A percentile compares a stretch with the other conserved stretches of the same genome.
Conservation (phyloP, 2,797 vertebrate species). For the Enteromius thamalakanensis region DNA sequence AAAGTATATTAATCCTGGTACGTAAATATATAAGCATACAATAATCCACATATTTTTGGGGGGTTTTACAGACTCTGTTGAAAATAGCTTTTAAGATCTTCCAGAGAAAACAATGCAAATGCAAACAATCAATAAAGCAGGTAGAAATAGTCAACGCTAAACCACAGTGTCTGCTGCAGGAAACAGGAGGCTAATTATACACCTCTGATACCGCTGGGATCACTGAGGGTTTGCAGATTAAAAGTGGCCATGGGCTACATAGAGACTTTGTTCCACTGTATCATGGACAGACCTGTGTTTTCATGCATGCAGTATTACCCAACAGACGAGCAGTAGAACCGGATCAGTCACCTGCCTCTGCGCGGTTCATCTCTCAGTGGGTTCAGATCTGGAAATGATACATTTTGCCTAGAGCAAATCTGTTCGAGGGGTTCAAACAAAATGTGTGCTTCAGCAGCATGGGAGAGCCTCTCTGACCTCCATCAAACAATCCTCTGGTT, state of each 20-base stretch:
- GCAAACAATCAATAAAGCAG: constrained; percentile 18
- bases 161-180: constrained; percentile 71
- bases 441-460: constrained; percentile 60
- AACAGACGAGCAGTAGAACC: constrained; percentile 73
- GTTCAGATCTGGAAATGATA: constrained; percentile 82
- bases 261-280: constrained; percentile 67
- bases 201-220: constrained; percentile 70
- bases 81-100: not conserved
- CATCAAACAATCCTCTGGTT: constrained; percentile 78
- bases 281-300: constrained; percentile 70
- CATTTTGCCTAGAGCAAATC: constrained; percentile 82
- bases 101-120: not conserved
- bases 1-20: not conserved
- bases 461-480: constrained; percentile 81
- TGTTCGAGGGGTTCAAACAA: constrained; percentile 71
- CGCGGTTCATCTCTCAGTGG: constrained; percentile 71
- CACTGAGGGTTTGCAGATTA: constrained; percentile 69
- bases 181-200: constrained; percentile 82
- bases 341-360: constrained; percentile 80
- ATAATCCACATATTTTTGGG: not conserved
- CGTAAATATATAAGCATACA: not conserved
- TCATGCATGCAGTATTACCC: constrained; percentile 87
- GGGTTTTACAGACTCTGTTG: not conserved
- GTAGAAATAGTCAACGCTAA: constrained; percentile 38
- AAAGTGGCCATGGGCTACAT: constrained; percentile 66